Conservation (phyloP, 2,797 vertebrate species). For the Lemur catta region DNA sequence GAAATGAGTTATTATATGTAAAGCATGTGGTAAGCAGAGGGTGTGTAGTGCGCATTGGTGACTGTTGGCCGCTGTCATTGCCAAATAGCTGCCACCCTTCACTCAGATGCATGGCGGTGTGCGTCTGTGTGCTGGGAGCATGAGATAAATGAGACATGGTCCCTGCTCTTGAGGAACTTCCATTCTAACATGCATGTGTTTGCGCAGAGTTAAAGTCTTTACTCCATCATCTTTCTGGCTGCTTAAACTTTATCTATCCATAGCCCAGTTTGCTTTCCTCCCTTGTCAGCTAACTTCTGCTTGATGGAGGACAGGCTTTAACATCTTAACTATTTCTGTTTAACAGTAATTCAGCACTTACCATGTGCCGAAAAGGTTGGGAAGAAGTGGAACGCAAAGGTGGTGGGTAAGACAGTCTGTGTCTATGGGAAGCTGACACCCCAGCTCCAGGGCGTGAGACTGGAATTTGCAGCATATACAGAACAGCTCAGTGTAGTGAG, state of each 20-base stretch:
- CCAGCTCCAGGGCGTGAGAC: neutral
- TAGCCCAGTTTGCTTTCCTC: neutral
- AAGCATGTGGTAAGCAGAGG: neutral
- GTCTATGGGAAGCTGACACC: neutral
- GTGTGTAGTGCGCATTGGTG: neutral
- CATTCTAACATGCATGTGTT: too few species aligned
- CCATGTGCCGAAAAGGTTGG: neutral
- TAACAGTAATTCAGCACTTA: neutral
- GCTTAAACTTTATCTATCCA: neutral
- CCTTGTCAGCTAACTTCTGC: neutral
- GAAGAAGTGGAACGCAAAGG: neutral
- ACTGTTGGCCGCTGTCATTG: neutral
- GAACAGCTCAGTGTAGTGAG: neutral
- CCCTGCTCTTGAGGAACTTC: neutral
- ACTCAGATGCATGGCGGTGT: neutral
- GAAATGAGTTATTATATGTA: neutral
- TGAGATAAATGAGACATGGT: neutral
- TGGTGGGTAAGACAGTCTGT: neutral
- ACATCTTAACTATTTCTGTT: neutral
- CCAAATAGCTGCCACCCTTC: neutral
- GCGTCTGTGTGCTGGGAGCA: too few species aligned
- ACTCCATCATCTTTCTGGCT: neutral
- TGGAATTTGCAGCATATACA: neutral
- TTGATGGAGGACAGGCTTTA: neutral
- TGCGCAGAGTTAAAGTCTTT: neutral